Percentiles rank a stretch among this genome's conserved stretches.
phyloP scores from a whole-genome alignment of 1,140 invertebrate species.

The Mamestra configurata region DNA sequence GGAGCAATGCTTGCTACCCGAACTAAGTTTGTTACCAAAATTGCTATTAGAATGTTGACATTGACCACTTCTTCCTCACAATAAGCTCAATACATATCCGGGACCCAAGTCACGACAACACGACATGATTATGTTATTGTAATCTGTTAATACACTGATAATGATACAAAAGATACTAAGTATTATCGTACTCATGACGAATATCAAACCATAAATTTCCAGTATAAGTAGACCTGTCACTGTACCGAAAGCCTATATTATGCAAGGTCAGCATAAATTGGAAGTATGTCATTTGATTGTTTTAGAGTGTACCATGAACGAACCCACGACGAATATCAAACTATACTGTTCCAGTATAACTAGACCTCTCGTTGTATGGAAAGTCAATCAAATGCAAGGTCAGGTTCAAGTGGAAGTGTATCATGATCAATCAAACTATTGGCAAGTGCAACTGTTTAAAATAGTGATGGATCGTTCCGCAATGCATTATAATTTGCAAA shows the following conservation, averaged over 20 bases:
- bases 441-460: neutral
- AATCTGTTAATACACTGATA: neutral
- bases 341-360: neutral
- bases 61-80: neutral
- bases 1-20: too few species aligned
- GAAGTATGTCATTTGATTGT: too few species aligned
- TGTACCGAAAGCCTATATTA: neutral
- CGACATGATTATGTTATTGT: neutral
- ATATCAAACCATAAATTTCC: neutral
- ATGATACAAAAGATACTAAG: neutral
- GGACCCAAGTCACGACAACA: neutral
- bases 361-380: neutral
- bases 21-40: neutral
- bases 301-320: too few species aligned
- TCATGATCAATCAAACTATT: neutral
- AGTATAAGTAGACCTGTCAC: neutral
- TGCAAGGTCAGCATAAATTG: too few species aligned
- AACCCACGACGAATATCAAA: neutral
- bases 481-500: neutral
- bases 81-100: neutral
- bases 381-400: neutral
- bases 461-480: conserved; percentile 4
- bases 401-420: too few species aligned
- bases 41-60: neutral
- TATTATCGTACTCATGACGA: neutral